These are phyloP conservation scores for Canis aureus DNA, from an alignment of 2,113 vertebrate genomes.

Conservation along the genomic window DNA sequence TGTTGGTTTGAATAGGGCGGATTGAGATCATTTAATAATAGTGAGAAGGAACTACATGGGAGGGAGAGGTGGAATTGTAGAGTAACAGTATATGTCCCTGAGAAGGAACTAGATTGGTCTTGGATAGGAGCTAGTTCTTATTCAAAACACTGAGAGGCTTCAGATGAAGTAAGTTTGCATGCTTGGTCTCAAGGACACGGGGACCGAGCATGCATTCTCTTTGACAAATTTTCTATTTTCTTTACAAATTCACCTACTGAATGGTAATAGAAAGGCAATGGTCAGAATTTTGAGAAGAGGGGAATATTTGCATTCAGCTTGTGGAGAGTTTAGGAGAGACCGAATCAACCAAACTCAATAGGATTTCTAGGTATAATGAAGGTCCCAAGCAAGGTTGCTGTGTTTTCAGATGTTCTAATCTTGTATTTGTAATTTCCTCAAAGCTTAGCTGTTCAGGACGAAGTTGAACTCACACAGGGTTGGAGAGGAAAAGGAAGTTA, in stretches of 20 bases:
- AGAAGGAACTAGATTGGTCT: not conserved
- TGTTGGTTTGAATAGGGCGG: not conserved
- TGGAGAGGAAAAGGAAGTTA: not conserved
- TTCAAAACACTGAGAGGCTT: too few species aligned
- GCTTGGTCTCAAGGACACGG: not conserved
- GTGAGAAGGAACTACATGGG: not conserved
- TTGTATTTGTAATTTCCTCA: not conserved
- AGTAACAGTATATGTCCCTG: not conserved
- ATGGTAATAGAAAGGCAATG: not conserved
- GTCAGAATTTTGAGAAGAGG: not conserved
- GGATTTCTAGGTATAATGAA: not conserved
- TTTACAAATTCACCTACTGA: not conserved
- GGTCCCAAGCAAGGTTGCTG: not conserved
- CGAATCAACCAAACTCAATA: not conserved
- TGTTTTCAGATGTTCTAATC: not conserved
- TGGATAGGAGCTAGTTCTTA: not conserved
- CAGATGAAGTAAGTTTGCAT: not conserved
- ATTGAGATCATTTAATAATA: not conserved
- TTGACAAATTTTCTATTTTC: not conserved
- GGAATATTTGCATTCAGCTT: not conserved
- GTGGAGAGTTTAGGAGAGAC: not conserved
- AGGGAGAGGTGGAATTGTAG: not conserved
- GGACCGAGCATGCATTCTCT: too few species aligned
- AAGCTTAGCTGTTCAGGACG: not conserved
- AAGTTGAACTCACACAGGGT: not conserved